Base-by-base conservation (phyloP, 2,888 invertebrate species). In the Tachina fera region DNA sequence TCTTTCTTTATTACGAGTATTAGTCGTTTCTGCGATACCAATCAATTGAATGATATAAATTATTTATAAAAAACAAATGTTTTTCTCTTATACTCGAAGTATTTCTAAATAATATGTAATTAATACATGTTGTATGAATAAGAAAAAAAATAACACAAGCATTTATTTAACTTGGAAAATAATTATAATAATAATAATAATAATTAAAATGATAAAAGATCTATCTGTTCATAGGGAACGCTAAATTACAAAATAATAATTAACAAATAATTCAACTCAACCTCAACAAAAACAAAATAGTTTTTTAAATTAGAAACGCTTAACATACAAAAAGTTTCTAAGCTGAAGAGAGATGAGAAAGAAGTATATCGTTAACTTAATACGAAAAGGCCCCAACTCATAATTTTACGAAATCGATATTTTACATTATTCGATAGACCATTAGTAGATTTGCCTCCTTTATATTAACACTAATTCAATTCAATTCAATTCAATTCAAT, bases 71-170 rank as follows among this genome's bases (percentile, higher is more conserved):
- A 61, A 71, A 61, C 22, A 68, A 75, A 31, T 47, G 16, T 76
- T 56, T 39, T 68, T 19, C 11, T 49, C 9, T 61, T 58, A 2
- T 56, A n/a, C 3, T 45, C 5, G 39, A 11, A 49, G 5, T 49
- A n/a, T 19, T 19, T 19, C 41, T 82, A 56, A 74, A 81, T 68
- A 61, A 60, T 39, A 60, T 81, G 53, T 68, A 61, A 75, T 75
- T 81, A 68, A 61, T 68, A 68, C 22, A 43, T 31, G 60, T 63
- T 16, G 4, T 1, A 60, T 6, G 58, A 67, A n/a, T 43, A 39
- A 14, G 60, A 49, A 56, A 19, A 68, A 41, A 22, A 14, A n/a
- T n/a, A n/a, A n/a, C n/a, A 51, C 10, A 61, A 74, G 41, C 45
- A 49, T 53, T 63, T 51, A 16, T 51, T 31, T 58, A 19, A 60